phyloP scores from a whole-genome alignment of 2,797 vertebrate species.

The Sphaeramia orbicularis region DNA sequence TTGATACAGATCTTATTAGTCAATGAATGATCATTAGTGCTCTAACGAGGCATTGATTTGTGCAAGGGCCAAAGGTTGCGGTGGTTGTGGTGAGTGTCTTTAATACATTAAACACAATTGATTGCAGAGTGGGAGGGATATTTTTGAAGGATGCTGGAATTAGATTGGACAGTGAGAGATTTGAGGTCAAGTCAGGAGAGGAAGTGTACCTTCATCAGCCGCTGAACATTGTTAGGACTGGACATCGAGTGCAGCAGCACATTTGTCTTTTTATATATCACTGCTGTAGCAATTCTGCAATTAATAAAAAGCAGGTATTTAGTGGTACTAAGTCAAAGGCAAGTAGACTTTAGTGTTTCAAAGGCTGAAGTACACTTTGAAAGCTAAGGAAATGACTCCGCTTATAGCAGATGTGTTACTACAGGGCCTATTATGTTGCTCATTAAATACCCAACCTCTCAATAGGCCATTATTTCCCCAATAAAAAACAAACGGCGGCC shows the following conservation, averaged over 20 bases:
- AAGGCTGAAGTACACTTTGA: slow-evolving; percentile 81
- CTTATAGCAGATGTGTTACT: slow-evolving; percentile 87
- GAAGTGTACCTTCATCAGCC: slow-evolving; percentile 35
- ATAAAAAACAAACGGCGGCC: slow-evolving; percentile 86
- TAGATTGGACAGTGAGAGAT: slow-evolving; percentile 65
- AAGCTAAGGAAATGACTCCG: slow-evolving; percentile 84
- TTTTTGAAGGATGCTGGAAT: slow-evolving; percentile 71
- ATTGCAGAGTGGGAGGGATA: slow-evolving; percentile 68
- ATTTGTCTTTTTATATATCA: slow-evolving; percentile 62
- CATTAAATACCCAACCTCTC: slow-evolving; percentile 88
- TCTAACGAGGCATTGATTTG: slow-evolving; percentile 85
- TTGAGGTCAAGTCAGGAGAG: slow-evolving; percentile 64
- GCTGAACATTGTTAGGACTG: slow-evolving; percentile 54
- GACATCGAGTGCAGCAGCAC: slow-evolving; percentile 38
- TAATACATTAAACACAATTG: slow-evolving; percentile 84
- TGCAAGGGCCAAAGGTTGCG: slow-evolving; percentile 75
- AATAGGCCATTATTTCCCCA: slow-evolving; percentile 89
- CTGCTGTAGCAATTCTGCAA: slow-evolving; percentile 65
- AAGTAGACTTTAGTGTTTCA: slow-evolving; percentile 72
- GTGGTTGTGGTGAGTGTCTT: slow-evolving; percentile 79
- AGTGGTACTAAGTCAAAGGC: slow-evolving; percentile 67
- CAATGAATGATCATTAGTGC: slow-evolving; percentile 85
- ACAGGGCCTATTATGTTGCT: slow-evolving; percentile 88
- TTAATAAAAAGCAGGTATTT: slow-evolving; percentile 81
- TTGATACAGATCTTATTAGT: slow-evolving; percentile 86